Base-by-base conservation (phyloP, 2,797 vertebrate species). In the Macropodus opercularis region DNA sequence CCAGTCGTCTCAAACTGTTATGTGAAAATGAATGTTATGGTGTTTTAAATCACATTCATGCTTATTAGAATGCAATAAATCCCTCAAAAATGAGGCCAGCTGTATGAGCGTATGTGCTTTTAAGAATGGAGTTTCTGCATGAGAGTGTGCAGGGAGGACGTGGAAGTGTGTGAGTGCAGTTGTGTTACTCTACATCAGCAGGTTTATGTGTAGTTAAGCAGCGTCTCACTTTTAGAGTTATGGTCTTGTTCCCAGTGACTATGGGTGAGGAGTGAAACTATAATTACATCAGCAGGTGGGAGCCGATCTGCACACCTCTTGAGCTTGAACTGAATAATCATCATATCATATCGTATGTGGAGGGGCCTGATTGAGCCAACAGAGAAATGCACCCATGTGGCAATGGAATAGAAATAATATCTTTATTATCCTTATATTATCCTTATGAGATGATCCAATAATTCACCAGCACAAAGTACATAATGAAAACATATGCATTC, bases 41-140 rank as follows among this genome's bases (percentile, higher is more conserved):
- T 90, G 74, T 86, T 79, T 81, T 79, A 82, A 89, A 90, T 91
- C 88, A 90, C 84, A 90, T 90, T 90, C 87, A 89, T 90, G 85
- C 82, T 75, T 80, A 64, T 72, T 83, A 79, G 74, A 81, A 70
- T 77, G 62, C 57, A 91, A 90, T 91, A 88, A 90, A 90, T 88
- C 70, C 87, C 86, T 90, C 88, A 85, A 88, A n/a, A 88, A 80
- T 89, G 86, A 89, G 87, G 88, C 57, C 15, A 59, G 75, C 27
- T 62, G 79, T 46, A 66, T 4, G 40, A 73, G 61, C 36, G 39
- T 32, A 18, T 54, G 11, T 64, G 17, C 14, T 43, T 64, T 17
- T 62, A 31, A 47, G 54, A 69, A 41, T 50, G 13, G 2, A 34
- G 46, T 70, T 49, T 75, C 7, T 56, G 6, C 21, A 0, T 54